These are phyloP conservation scores for Prochilodus magdalenae DNA, from an alignment of 2,113 vertebrate genomes.

Conservation along the genomic window DNA sequence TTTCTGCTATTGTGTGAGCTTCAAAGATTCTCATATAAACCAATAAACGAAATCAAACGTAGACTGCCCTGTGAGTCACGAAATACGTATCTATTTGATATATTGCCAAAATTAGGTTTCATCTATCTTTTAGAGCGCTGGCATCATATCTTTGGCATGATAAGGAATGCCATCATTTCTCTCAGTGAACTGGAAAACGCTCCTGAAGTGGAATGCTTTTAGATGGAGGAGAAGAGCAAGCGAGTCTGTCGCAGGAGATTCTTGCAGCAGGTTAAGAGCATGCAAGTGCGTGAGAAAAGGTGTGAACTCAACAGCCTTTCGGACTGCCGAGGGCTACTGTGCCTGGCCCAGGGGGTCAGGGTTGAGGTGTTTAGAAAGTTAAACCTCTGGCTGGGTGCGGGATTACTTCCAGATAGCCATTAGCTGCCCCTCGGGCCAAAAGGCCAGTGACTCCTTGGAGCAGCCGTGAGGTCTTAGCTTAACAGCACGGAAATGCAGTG, in stretches of 20 bases:
- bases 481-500: conserved; percentile 35
- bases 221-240: neutral
- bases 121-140: conserved; percentile 23
- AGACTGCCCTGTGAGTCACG: neutral
- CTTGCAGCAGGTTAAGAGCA: neutral
- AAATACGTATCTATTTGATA: neutral
- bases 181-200: neutral
- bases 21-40: conserved; percentile 20
- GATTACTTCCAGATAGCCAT: conserved; percentile 28
- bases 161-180: conserved; percentile 23
- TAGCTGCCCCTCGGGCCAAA: conserved; percentile 41
- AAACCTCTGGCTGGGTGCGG: conserved; percentile 6
- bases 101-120: neutral
- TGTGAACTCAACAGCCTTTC: neutral
- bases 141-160: conserved; percentile 16
- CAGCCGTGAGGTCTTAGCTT: neutral
- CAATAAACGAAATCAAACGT: conserved; percentile 1
- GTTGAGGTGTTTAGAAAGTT: conserved; percentile 33
- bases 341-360: neutral
- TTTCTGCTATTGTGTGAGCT: neutral
- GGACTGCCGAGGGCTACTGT: neutral
- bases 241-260: neutral
- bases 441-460: conserved; percentile 31
- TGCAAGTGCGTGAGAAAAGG: neutral
- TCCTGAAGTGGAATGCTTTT: neutral